Base-by-base conservation (phyloP, 2,797 vertebrate genomes). In the Lerista edwardsae region DNA sequence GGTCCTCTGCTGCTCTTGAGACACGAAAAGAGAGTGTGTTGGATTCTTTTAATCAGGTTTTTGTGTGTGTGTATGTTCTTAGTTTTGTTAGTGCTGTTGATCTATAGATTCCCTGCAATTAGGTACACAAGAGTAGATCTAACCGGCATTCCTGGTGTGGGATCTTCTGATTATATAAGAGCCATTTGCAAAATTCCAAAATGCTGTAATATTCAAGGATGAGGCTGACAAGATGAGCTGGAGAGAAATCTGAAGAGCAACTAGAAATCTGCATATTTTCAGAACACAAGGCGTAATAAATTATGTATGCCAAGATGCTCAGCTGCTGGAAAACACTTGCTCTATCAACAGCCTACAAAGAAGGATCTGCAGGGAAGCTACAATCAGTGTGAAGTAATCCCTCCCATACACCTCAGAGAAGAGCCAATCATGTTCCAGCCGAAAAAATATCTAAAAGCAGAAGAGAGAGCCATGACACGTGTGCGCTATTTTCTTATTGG, bases 291-390 rank as follows among this genome's bases (percentile, higher is more conserved):
- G 93, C 93, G 94, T 97, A 96, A 97, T 97, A 97, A 97, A 97
- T 97, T 96, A 97, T 97, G 95, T 95, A 97, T 96, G 95, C 94
- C 96, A 97, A 96, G 94, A 96, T 96, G 96, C 95, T 96, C 93
- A 90, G 91, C 94, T 96, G 93, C 94, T 93, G 93, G 90, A 94
- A 82, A 94, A 94, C 95, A 94, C 91, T 92, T 94, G 92, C 95
- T 95, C 95, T 96, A 94, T 96, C 96, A 96, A 96, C 95, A 95
- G 96, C 65, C 97, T 97, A 96, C 96, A 97, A 97, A 98, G 97
- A 97, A 97, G 96, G 95, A 96, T 93, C 95, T 95, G 95, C 95
- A 94, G 95, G 92, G 93, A 94, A 95, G 95, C 95, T 95, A 95
- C 96, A 94, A 96, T 95, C 95, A 91, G 93, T 91, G 94, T 93